phyloP scores from a whole-genome alignment of 2,888 invertebrate genomes.

The Dinocampus coccinellae region DNA sequence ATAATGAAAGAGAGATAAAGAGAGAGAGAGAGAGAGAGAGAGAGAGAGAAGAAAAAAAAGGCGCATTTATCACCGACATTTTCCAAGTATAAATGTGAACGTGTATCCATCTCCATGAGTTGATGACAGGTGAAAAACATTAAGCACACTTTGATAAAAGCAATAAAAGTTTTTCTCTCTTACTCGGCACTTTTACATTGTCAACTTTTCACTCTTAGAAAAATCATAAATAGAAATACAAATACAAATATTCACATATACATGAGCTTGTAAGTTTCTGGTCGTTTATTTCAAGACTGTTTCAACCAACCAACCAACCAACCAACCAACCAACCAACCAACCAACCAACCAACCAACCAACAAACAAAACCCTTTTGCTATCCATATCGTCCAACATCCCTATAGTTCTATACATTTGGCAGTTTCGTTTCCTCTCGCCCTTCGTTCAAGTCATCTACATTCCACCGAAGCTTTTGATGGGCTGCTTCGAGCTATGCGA shows the following conservation, averaged over 20 bases:
- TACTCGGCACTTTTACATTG: neutral
- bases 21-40: too few relatives aligned
- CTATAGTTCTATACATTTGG: neutral
- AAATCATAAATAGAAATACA: too few relatives aligned
- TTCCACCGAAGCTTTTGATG: constrained; percentile 42
- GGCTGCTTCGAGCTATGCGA: constrained; percentile 34
- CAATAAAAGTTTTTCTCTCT: neutral
- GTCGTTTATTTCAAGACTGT: constrained; percentile 7
- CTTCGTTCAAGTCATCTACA: constrained; percentile 25
- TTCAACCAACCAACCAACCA: neutral
- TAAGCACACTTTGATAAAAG: constrained; percentile 20
- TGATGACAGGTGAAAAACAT: constrained; percentile 27
- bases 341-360: neutral
- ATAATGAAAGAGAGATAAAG: too few relatives aligned
- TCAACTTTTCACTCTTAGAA: too few relatives aligned
- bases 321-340: neutral
- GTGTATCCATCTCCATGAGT: constrained; percentile 1
- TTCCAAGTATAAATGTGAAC: neutral
- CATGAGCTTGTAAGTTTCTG: neutral
- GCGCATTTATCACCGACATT: neutral
- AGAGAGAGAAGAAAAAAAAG: neutral
- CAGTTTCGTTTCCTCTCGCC: neutral
- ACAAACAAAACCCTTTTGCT: constrained; percentile 4
- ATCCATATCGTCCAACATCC: neutral
- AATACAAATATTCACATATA: neutral